Evolutionary conservation across 1,140 invertebrate genomes (phyloP).

Genomic region (Homarus americanus): DNA sequence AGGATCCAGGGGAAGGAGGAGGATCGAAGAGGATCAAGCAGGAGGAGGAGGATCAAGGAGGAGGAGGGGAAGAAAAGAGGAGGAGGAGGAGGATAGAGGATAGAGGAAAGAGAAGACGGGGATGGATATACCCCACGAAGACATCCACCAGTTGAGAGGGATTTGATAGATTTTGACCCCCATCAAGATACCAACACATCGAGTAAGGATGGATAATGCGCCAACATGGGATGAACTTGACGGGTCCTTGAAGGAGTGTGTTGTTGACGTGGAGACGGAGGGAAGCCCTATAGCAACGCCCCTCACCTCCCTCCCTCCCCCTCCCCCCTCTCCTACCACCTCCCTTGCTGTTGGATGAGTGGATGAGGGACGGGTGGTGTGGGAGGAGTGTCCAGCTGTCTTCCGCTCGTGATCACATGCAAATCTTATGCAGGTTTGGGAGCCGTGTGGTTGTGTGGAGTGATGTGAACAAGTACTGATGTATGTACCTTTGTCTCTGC

Average conservation of each 20-base stretch:
- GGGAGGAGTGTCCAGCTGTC: not conserved
- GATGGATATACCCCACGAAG: too few species aligned
- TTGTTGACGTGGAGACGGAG: not conserved
- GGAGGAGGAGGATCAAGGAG: not conserved
- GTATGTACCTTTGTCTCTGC: conserved; percentile 63
- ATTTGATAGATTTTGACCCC: too few species aligned
- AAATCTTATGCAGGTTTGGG: conserved; percentile 68
- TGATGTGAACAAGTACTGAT: conserved; percentile 70
- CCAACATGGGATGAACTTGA: too few species aligned
- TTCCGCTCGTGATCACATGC: conserved; percentile 56
- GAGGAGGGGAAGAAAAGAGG: not conserved
- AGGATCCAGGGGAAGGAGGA: not conserved
- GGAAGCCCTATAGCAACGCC: not conserved
- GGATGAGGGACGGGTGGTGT: not conserved
- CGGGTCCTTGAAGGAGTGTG: too few species aligned
- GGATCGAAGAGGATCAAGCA: not conserved
- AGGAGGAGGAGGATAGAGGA: not conserved
- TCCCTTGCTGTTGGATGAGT: not conserved
- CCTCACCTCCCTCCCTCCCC: not conserved
- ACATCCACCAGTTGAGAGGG: too few species aligned
- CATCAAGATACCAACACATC: too few species aligned
- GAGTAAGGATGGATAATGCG: too few species aligned
- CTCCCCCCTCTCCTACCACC: not conserved
- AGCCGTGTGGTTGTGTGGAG: conserved; percentile 43
- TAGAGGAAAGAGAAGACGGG: too few species aligned